Evolutionary conservation across 2,113 vertebrate genomes (phyloP), one percentile per base, ranked within the genome.

Genomic region (Tetrax tetrax): DNA sequence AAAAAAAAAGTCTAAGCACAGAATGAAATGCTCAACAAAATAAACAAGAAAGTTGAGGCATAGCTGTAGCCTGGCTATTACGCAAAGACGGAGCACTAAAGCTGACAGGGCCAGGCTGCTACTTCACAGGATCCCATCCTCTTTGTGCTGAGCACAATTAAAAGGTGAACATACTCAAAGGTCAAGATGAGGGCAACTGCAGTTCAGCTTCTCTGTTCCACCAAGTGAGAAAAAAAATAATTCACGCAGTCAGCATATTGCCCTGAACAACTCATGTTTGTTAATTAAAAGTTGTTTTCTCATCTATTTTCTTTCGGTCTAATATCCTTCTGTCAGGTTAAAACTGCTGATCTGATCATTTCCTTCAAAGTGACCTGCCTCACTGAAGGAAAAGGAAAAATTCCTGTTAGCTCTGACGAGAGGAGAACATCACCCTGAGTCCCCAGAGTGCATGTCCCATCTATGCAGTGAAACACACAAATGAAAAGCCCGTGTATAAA

Each of bases 201-300:
- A 2, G 9, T 77, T 92, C 63, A 27, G 38, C 63, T 86, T 80
- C 63, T 81, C 45, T 28, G 27, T 74, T 78, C 37, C 33, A 90
- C 37, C 83, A 72, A 77, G 57, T 1, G 0, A 75, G 53, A 15
- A 41, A 87, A 71, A 74, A 66, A 35, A 14, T 35, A 41, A 0
- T 3, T 3, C 14, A 25, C 5, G 4, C 1, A 0, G 88, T 96
- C 93, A 96, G 92, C 88, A 41, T 51, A 83, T 94, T 81, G 56
- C 12, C 21, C 53, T 27, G 43, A 84, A 78, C 65, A 86, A 24
- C 76, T 89, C 85, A 79, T 87, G 85, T 96, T 95, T 96, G 83
- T 92, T 96, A 96, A 95, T 93, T 97, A 95, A 93, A 96, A 92
- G 65, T 76, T 95, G 83, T 93, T 95, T 96, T 90, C 92, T 48